Evolutionary conservation across 37 sponge, comb jelly and placozoan genomes (phyloP), one percentile per base, ranked within the genome.

Genomic region (Spongilla lacustris): DNA sequence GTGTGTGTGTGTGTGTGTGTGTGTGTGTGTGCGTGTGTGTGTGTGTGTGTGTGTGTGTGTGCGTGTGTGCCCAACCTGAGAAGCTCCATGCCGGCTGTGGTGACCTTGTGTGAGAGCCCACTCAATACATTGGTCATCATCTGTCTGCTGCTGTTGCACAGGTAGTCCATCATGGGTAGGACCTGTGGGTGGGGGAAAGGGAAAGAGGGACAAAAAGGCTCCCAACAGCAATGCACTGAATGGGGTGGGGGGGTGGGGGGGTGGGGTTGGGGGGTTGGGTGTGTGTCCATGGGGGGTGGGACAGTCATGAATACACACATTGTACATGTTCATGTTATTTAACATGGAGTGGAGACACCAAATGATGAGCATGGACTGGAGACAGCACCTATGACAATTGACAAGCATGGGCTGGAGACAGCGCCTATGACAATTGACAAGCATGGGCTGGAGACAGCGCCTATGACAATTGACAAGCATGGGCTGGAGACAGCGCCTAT

Each of bases 61-160:
- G 41, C 41, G 6, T 24, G 17, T 71, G 23, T 84, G 29, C 71
- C 82, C 21, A 36, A 89, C 93, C 90, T 93, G 25, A 88, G 80
- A 26, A 88, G 75, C 69, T 93, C 93, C 93, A 85, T 88, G 11
- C 93, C 93, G 23, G 81, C 81, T 1, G 81, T 38, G 19, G 75
- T 49, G 9, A 82, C 75, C 19, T 66, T 27, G 34, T 30, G 46
- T 22, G 85, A 81, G 0, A 90, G 71, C 13, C 66, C 24, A 10
- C 37, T 36, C 27, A 90, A 11, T 1, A 90, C 9, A 4, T 14
- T 26, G 14, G 48, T 0, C 33, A 90, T 82, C 12, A 90, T 68
- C 19, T 67, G 49, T 28, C 21, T 71, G 78, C 48, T 89, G 81
- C 21, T 69, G 41, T 77, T 81, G 81, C 83, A 83, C 66, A 93